These are phyloP conservation scores for Stichopus horrens DNA, from an alignment of 53 echinoderm and acorn worm species.

Conservation along the genomic window DNA sequence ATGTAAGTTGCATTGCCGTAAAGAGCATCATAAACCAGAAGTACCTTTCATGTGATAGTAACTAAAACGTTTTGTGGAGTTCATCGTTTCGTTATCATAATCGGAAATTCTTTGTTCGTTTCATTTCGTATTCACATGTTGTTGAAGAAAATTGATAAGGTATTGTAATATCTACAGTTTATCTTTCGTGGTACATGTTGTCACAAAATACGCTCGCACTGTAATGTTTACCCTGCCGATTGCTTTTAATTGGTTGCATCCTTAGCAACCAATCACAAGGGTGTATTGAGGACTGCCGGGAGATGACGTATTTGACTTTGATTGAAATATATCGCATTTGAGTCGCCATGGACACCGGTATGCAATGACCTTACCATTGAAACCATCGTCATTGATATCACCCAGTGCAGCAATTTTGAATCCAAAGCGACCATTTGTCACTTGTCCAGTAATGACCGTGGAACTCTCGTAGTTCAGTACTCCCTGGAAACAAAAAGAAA, in stretches of 20 bases:
- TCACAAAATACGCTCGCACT: no score
- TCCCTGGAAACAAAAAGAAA: slow-evolving; percentile 7
- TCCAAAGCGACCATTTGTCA: slow-evolving; percentile 25
- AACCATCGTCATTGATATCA: slow-evolving; percentile 23
- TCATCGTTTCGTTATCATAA: no score
- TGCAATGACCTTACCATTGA: slow-evolving; percentile 20
- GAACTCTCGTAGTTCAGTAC: neutral
- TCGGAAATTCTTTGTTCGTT: no score
- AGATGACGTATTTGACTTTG: neutral
- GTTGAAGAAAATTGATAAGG: no score
- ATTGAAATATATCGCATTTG: neutral
- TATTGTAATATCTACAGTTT: no score
- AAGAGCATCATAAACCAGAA: no score
- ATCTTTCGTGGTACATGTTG: no score
- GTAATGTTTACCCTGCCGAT: no score
- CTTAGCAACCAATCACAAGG: neutral
- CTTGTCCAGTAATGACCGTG: slow-evolving; percentile 26
- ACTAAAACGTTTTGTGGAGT: no score
- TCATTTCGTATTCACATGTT: no score
- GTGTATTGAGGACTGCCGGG: neutral
- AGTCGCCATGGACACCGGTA: neutral
- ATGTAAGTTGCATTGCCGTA: no score
- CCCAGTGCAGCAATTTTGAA: slow-evolving; percentile 19
- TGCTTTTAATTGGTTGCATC: neutral
- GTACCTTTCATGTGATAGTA: no score